phyloP scores from a whole-genome alignment of 2,888 invertebrate genomes.

The Sialis lutaria region DNA sequence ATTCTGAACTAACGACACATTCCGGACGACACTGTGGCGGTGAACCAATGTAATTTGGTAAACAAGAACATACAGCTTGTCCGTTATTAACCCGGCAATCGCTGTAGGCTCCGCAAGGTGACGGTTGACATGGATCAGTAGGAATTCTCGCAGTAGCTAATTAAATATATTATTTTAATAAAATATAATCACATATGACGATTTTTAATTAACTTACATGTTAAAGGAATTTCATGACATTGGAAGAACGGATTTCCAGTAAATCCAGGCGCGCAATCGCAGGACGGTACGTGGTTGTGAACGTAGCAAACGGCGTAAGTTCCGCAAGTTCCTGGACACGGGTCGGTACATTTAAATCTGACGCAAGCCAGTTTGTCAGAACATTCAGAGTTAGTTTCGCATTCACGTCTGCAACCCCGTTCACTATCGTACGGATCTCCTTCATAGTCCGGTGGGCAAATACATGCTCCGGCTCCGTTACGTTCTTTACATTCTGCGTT shows the following conservation, averaged over 20 bases:
- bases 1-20: slow-evolving; percentile 76
- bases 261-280: slow-evolving; percentile 55
- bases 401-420: slow-evolving; percentile 56
- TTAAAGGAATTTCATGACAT: slow-evolving; percentile 37
- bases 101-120: slow-evolving; percentile 78
- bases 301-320: slow-evolving; percentile 61
- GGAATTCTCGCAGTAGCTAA: slow-evolving; percentile 26
- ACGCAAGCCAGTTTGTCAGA: slow-evolving; percentile 54
- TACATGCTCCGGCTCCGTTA: slow-evolving; percentile 73
- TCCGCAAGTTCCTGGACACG: slow-evolving; percentile 73
- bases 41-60: slow-evolving; percentile 57
- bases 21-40: slow-evolving; percentile 72
- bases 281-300: slow-evolving; percentile 61
- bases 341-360: slow-evolving; percentile 68
- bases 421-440: slow-evolving; percentile 64
- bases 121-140: slow-evolving; percentile 60
- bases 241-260: slow-evolving; percentile 72
- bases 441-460: slow-evolving; percentile 58
- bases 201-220: slow-evolving; percentile 3
- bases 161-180: not conserved
- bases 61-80: slow-evolving; percentile 73
- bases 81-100: slow-evolving; percentile 63
- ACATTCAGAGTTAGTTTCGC: slow-evolving; percentile 64
- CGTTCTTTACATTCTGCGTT: slow-evolving; percentile 70
- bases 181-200: not conserved